Conservation (phyloP, 2,797 vertebrate genomes). For the Gymnothorax reevesii region DNA sequence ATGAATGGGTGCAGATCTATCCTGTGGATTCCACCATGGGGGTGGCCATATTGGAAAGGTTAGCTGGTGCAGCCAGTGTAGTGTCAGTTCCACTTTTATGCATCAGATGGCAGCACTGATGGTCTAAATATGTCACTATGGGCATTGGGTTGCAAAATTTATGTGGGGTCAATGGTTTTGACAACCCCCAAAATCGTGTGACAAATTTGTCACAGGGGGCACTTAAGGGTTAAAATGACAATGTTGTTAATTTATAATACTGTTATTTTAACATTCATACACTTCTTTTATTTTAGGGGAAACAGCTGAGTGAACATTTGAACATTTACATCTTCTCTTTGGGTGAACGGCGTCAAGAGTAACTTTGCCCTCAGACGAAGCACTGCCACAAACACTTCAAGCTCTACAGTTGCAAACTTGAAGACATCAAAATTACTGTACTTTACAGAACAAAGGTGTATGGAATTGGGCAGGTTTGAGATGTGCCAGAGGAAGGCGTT, state of each 20-base stretch:
- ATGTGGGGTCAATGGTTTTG: too few species aligned
- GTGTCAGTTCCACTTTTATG: too few species aligned
- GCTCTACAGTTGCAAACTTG: background rate
- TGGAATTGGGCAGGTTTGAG: background rate
- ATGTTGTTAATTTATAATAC: background rate
- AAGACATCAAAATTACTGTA: background rate
- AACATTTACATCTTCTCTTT: slow-evolving; percentile 60
- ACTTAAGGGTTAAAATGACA: too few species aligned
- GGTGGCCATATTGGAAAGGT: too few species aligned
- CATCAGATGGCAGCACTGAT: too few species aligned
- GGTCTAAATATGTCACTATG: too few species aligned
- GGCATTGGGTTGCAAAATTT: too few species aligned
- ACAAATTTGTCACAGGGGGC: too few species aligned
- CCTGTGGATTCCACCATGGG: too few species aligned
- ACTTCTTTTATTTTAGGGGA: slow-evolving; percentile 48
- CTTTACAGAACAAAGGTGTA: slow-evolving; percentile 12
- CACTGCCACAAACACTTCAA: slow-evolving; percentile 26
- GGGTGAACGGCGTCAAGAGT: slow-evolving; percentile 55
- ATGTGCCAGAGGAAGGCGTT: background rate
- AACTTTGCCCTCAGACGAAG: slow-evolving; percentile 32
- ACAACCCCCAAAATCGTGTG: too few species aligned
- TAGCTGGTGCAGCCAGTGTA: too few species aligned
- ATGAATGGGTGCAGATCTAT: too few species aligned
- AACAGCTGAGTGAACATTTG: slow-evolving; percentile 61
- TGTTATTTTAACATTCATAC: background rate